Base-by-base conservation (phyloP, 1,140 invertebrate species). In the Drosophila parabipectinata region DNA sequence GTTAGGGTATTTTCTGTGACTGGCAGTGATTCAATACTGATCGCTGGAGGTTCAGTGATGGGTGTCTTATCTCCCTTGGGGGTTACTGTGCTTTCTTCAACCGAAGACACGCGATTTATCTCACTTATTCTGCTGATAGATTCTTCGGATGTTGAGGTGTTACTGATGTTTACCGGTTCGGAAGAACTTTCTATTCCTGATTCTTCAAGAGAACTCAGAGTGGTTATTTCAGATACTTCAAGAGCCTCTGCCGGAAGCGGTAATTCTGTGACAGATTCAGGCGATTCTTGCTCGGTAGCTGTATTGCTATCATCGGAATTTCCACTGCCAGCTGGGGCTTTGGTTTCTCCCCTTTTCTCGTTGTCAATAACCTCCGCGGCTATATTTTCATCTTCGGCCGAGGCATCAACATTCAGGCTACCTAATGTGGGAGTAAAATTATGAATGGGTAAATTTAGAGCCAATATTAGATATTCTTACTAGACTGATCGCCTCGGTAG, bases 301-400 rank as follows among this genome's bases (percentile, higher is more conserved):
- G 81, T 73, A 21, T 84, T 84, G 45, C 77, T 85, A n/a, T 80
- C 76, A 15, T 84, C 81, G 0, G 26, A 8, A 41, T 30, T 73
- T 8, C 12, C 37, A 32, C 26, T 67, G 7, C 32, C 45, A 1
- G 77, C 51, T 0, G 80, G 80, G 2, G 80, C 76, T 30, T 64
- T 72, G 2, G 81, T 84, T 39, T 60, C 58, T n/a, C 80, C 76
- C 6, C 72, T 30, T 1, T 18, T 62, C 4, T 85, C 80, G 9
- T 84, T 74, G 32, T 89, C 80, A n/a, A 73, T 62, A 24, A 89
- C 56, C 32, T 89, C 85, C 0, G 84, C 80, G 0, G 85, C 85
- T n/a, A 75, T 74, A 44, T 89, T 89, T 28, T 89, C 85, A 28
- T 78, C 84, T 18, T 71, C 67, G 24, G 58, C 44, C 3, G 34